Evolutionary conservation across 2,797 vertebrate species (phyloP).

Genomic region (Ptychadena robeensis): DNA sequence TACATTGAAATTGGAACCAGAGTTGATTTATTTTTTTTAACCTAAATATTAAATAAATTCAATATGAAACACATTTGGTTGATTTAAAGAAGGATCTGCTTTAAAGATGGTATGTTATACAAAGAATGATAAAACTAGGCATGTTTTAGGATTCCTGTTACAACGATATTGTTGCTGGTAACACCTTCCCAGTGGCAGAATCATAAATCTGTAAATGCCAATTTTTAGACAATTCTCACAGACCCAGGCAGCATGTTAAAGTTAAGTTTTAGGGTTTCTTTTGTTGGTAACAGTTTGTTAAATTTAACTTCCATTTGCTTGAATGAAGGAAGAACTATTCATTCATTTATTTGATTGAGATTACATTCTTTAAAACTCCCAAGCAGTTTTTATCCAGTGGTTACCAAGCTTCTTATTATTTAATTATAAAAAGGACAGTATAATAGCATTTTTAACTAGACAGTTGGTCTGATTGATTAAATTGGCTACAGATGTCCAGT

Average conservation of each 20-base stretch:
- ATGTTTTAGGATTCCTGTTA: background rate
- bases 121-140: no score
- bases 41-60: background rate
- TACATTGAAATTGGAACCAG: background rate
- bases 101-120: background rate
- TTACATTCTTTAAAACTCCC: no score
- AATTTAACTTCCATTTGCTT: no score
- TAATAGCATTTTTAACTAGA: background rate
- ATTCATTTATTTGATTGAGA: no score
- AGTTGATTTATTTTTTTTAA: background rate
- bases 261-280: background rate
- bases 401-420: background rate
- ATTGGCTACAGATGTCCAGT: background rate
- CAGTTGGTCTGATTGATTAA: background rate
- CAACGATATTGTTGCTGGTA: background rate
- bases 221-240: background rate
- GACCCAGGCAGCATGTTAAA: background rate
- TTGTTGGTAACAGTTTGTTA: background rate
- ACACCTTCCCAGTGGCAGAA: background rate
- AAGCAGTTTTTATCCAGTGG: no score
- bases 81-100: background rate
- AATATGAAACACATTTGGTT: background rate
- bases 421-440: background rate
- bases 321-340: no score
- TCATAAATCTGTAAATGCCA: background rate